Evolutionary conservation across 1,140 invertebrate genomes (phyloP), one percentile per base, ranked within the genome.

Genomic region (Rhagoletis pomonella): DNA sequence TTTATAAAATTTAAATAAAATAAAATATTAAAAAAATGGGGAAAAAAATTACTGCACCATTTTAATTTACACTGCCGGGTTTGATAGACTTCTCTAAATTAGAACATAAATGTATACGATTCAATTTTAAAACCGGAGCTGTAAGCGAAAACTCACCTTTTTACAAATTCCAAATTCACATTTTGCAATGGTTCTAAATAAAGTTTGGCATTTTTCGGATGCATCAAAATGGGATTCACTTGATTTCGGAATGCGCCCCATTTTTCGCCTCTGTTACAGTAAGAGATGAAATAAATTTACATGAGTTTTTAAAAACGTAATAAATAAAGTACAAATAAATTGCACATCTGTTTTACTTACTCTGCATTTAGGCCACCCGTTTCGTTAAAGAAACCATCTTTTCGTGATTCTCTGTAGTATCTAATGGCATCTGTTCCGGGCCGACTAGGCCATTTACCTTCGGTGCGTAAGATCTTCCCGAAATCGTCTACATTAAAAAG

Each of bases 91-190:
- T 29, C 29, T 29, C 29, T 29, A 29, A 29, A 29, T 29, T 29
- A 29, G 29, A 29, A 29, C 29, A 29, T 29, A 29, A 29, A 29
- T 29, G 29, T 29, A 29, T 29, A 29, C 29, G 29, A 29, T 29
- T 29, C 29, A 29, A 29, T 29, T 29, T 29, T 29, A 29, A 29
- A 29, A 29, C 29, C 29, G 29, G 29, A 29, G 29, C 29, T 29
- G 29, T 29, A 29, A 29, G 29, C 29, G 29, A 64, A 14, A 47
- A 17, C 39, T 77, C 84, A 96, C 93, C 93, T 95, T 93, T 91
- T 93, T 93, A 92, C 17, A 67, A 93, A 93, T 29, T 93, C 92
- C 88, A 91, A 88, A 42, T 90, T 92, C 19, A 93, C 90, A 60
- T 89, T 88, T 47, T 89, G 67, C 67, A 93, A 62, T 55, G 90